Percentiles rank a stretch among this genome's conserved stretches.
Evolutionary conservation across 2,113 vertebrate species (phyloP).

Genomic region (Hypocryptadius cinnamomeus): DNA sequence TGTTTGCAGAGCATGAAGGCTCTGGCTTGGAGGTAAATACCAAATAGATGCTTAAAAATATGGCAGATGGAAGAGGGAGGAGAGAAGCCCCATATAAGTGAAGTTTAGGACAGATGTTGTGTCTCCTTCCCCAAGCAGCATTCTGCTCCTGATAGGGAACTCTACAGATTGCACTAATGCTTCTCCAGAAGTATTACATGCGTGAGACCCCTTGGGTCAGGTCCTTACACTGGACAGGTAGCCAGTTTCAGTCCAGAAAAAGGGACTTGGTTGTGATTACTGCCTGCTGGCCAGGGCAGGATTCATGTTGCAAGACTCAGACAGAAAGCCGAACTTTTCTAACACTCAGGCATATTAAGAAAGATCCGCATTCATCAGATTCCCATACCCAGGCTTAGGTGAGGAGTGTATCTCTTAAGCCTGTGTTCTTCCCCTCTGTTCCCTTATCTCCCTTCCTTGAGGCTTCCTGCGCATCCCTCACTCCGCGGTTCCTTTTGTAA

Average conservation of each 20-base stretch:
- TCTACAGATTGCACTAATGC: neutral
- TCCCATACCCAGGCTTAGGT: neutral
- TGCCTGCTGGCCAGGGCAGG: neutral
- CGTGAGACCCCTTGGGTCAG: neutral
- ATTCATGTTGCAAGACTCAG: neutral
- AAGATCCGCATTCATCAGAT: neutral
- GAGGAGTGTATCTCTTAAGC: neutral
- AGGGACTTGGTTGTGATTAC: neutral
- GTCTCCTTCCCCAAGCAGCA: neutral
- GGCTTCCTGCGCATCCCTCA: neutral
- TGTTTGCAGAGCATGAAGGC: neutral
- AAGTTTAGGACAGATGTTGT: neutral
- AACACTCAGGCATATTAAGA: neutral
- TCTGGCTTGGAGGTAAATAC: neutral
- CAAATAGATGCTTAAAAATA: neutral
- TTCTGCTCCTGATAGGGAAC: neutral
- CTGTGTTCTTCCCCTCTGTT: neutral
- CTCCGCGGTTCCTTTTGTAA: rapidly evolving
- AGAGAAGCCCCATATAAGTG: neutral
- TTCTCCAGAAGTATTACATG: neutral
- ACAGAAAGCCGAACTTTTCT: neutral
- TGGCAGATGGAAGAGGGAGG: neutral
- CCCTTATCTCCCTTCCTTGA: neutral
- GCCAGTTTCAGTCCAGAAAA: neutral
- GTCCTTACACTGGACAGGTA: neutral